Percentiles rank a stretch among this genome's conserved stretches.
phyloP scores from a whole-genome alignment of 1,140 invertebrate species.

The Trissolcus basalis region DNA sequence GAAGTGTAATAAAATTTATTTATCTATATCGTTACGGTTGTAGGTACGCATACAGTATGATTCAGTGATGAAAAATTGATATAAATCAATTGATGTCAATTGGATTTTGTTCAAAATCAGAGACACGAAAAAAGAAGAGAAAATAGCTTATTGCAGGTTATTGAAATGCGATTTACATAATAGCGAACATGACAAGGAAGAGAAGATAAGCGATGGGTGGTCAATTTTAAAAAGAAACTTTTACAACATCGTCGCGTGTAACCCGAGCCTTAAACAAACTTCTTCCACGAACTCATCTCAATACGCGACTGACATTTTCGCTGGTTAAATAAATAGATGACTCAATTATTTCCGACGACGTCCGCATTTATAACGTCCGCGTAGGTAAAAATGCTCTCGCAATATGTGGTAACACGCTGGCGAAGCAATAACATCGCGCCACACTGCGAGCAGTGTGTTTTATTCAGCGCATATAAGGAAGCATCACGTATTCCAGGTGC shows the following conservation, averaged over 20 bases:
- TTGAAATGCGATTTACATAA: neutral
- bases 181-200: neutral
- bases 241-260: constrained; percentile 14
- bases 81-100: too few relatives aligned
- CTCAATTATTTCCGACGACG: constrained; percentile 51
- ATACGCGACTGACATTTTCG: constrained; percentile 31
- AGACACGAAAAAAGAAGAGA: neutral
- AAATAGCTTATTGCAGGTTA: neutral
- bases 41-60: too few relatives aligned
- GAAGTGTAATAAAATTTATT: too few relatives aligned
- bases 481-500: constrained; percentile 31
- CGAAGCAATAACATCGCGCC: constrained; percentile 32
- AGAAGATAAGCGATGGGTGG: constrained; percentile 9
- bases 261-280: constrained; percentile 27
- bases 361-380: constrained; percentile 45
- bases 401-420: constrained; percentile 43
- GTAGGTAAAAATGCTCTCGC: constrained; percentile 15
- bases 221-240: constrained; percentile 6
- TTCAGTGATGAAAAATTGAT: too few relatives aligned
- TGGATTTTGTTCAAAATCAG: too few relatives aligned
- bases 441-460: constrained; percentile 20
- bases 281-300: constrained; percentile 40
- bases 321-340: constrained; percentile 50
- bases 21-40: too few relatives aligned
- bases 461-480: constrained; percentile 32